Evolutionary conservation across 2,113 vertebrate genomes (phyloP).

Genomic region (Coturnix japonica): DNA sequence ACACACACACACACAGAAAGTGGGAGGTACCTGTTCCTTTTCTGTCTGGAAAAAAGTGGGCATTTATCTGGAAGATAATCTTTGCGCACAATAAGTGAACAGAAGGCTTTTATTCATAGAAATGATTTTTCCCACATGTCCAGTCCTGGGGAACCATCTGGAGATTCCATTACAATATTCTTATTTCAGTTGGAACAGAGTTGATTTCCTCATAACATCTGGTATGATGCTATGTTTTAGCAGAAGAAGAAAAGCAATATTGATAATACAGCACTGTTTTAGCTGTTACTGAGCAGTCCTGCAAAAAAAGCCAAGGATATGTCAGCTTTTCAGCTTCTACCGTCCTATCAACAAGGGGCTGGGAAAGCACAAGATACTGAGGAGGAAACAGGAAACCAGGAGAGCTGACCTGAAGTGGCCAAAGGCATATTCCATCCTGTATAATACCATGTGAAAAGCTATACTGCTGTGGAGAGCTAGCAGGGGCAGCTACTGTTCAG

Average conservation of each 20-base stretch:
- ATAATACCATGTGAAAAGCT: background rate
- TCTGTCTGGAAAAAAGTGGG: accelerated
- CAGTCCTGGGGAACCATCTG: background rate
- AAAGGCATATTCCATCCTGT: background rate
- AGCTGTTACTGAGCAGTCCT: background rate
- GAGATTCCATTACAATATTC: background rate
- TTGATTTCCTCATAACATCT: background rate
- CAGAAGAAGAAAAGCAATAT: background rate
- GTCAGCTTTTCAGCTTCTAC: background rate
- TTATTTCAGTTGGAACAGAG: background rate
- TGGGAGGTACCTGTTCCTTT: background rate
- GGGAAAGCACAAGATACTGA: background rate
- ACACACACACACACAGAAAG: background rate
- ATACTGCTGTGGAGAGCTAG: background rate
- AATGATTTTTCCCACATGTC: background rate
- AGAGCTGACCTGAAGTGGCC: no score
- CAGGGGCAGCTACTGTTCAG: background rate
- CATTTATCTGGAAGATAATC: background rate
- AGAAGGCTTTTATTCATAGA: background rate
- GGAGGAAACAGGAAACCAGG: background rate
- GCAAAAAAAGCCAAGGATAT: background rate
- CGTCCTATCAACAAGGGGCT: background rate
- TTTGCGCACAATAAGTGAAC: background rate
- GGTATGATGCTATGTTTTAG: background rate
- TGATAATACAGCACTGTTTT: background rate